These are phyloP conservation scores for Anneissia japonica DNA, from an alignment of 35 echinoderm and acorn worm species.

Conservation along the genomic window DNA sequence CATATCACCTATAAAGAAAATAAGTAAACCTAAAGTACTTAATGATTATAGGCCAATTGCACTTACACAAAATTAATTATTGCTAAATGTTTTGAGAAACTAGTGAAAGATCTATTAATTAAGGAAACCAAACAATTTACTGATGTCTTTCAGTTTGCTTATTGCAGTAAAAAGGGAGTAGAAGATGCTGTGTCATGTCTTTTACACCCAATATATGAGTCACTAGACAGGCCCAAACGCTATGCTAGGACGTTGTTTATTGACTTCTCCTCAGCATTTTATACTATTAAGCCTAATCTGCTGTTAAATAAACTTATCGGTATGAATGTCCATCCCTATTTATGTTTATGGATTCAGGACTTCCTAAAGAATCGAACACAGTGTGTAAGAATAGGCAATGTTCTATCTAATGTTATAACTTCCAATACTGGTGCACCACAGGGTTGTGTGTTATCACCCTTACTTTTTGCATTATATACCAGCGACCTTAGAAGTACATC, in stretches of 20 bases:
- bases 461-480: conserved; percentile 43
- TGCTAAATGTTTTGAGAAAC: background rate
- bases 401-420: background rate
- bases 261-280: conserved; percentile 51
- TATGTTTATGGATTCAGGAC: conserved; percentile 5
- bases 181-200: conserved; percentile 34
- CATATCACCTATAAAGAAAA: too few relatives aligned
- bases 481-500: conserved; percentile 18
- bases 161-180: background rate
- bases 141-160: conserved; percentile 16
- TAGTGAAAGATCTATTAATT: background rate
- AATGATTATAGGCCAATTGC: background rate
- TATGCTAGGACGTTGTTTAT: conserved; percentile 26
- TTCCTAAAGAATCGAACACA: conserved; percentile 29
- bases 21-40: too few relatives aligned
- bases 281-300: conserved; percentile 20
- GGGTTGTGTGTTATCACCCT: conserved; percentile 15
- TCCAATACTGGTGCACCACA: conserved; percentile 23
- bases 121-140: background rate
- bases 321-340: background rate
- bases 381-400: conserved; percentile 17
- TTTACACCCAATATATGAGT: conserved; percentile 35
- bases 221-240: conserved; percentile 10
- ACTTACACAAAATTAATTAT: background rate
- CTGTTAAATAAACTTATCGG: background rate